Evolutionary conservation across 2,113 vertebrate species (phyloP).

Genomic region (Marmota flaviventris): DNA sequence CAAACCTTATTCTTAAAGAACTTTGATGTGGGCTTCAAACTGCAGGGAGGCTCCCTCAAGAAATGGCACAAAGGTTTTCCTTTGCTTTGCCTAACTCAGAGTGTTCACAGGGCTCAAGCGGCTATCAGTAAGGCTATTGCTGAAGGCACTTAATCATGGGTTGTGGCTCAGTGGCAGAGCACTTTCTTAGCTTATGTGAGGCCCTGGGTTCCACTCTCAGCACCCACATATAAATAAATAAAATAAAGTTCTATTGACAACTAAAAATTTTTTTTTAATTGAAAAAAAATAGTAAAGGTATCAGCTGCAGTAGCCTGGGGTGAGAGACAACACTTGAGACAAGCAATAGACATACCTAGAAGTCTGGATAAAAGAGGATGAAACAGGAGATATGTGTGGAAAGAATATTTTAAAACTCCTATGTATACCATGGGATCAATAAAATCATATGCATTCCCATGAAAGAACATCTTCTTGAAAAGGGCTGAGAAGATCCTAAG

Average conservation of each 20-base stretch:
- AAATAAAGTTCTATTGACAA: no score
- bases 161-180: no score
- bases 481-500: neutral
- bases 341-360: conserved; percentile 1
- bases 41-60: conserved; percentile 22
- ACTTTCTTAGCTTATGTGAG: no score
- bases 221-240: no score
- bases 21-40: conserved; percentile 13
- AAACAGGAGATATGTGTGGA: neutral
- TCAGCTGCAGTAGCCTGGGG: neutral
- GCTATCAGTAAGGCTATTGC: neutral
- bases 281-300: neutral
- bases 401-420: neutral
- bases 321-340: neutral
- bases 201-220: no score
- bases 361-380: neutral
- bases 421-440: neutral
- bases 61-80: conserved; percentile 51
- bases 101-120: neutral
- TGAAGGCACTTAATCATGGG: conserved; percentile 14
- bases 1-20: conserved; percentile 53
- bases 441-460: neutral
- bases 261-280: no score
- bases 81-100: conserved; percentile 34
- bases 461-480: conserved; percentile 1